Evolutionary conservation across 2,113 vertebrate genomes (phyloP).

Genomic region (Pelecanoides urinatrix): DNA sequence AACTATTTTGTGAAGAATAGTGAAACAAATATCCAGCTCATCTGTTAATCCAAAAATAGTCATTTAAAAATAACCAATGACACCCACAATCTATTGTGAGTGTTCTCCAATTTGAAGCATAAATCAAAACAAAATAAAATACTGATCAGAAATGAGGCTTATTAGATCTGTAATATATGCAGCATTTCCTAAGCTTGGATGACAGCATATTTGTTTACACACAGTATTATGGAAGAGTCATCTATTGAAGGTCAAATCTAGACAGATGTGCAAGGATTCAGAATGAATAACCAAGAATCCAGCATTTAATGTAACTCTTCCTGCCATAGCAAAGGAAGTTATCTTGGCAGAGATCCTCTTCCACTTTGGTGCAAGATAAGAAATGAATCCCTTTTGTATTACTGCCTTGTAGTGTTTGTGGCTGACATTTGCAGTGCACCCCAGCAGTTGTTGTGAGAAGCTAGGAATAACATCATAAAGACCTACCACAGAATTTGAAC

Average conservation of each 20-base stretch:
- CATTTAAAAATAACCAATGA: constrained; percentile 27
- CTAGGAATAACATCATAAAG: neutral
- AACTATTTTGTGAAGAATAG: neutral
- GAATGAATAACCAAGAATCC: neutral
- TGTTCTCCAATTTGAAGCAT: neutral
- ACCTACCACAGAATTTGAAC: neutral
- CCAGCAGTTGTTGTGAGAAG: neutral
- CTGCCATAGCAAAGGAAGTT: neutral
- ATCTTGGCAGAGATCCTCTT: neutral
- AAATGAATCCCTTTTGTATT: neutral
- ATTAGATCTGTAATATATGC: neutral
- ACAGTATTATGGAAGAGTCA: constrained; percentile 28
- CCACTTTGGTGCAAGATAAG: neutral
- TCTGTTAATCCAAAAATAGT: constrained; percentile 6
- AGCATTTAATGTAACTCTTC: neutral
- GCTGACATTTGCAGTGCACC: neutral
- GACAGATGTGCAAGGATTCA: constrained; percentile 22
- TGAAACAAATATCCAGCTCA: constrained; percentile 19
- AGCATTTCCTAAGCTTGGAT: constrained; percentile 38
- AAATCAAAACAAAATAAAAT: constrained; percentile 40
- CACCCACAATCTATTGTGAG: neutral
- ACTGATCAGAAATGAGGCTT: neutral
- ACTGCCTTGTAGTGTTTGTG: neutral
- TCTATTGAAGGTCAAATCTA: constrained; percentile 43
- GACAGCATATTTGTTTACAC: constrained; percentile 30